Base-by-base conservation (phyloP, 1,140 invertebrate species). In the Conus betulinus region DNA sequence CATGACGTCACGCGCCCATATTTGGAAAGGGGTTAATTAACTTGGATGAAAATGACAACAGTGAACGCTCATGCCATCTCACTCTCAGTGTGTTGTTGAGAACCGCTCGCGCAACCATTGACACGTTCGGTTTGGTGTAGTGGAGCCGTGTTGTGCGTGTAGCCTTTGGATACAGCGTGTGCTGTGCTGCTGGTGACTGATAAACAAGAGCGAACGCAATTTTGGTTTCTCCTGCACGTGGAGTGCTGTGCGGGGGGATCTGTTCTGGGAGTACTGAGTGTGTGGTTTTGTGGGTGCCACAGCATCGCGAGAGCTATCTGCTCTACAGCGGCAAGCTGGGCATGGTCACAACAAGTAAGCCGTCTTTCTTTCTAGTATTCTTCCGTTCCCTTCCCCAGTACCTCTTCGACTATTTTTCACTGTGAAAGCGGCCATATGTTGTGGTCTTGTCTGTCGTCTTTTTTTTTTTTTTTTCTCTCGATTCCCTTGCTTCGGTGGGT, bases 1-100 rank as follows among this genome's bases (percentile, higher is more conserved):
- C 82, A 67, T 84, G 82, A 84, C 82, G 82, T 84, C 82, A 84
- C 82, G 82, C 23, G 82, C 57, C 82, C 82, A 84, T 84, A 84
- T 84, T 84, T 84, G 82, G 82, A 84, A 84, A 84, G 82, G 82
- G 82, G 82, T 84, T 84, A 84, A 84, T 84, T 84, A 84, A 84
- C 52, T 84, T 84, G 82, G 82, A 84, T 84, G 82, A 84, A 84
- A 84, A 84, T 84, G 82, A 84, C 82, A 84, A 84, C 82, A 84
- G 82, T 84, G n/a, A 84, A 53, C 57, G 82, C 57, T 25, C 82
- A 23, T 63, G 82, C 82, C 67, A 23, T 71, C 67, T 20, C 60
- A n/a, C 8, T 23, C 82, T 20, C 82, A 63, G 25, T 67, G 82
- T 67, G 82, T 84, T 84, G 53, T 20, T 55, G 25, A 84, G 82